Conservation (phyloP, 2,888 invertebrate species). For the Laspeyria flexula region DNA sequence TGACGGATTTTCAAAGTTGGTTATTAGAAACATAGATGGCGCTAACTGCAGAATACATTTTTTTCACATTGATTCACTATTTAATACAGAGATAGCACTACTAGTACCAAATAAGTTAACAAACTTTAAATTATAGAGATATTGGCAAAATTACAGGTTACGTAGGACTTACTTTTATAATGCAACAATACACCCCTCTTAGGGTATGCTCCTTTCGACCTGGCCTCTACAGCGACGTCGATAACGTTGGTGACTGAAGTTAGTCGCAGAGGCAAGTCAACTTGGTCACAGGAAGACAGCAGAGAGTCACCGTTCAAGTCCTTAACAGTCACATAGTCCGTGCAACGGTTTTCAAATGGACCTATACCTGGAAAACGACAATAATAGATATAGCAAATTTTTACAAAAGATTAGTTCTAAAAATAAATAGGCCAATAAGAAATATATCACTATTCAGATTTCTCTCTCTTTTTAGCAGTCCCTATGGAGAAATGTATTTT, state of each 20-base stretch:
- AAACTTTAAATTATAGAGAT: too few relatives aligned
- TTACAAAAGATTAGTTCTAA: too few relatives aligned
- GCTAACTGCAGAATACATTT: slow-evolving; percentile 2
- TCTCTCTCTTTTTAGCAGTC: too few relatives aligned
- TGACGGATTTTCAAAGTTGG: not conserved
- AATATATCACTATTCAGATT: too few relatives aligned
- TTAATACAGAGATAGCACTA: too few relatives aligned
- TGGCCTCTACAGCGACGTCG: slow-evolving; percentile 76
- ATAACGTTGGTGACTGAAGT: slow-evolving; percentile 78
- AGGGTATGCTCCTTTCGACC: slow-evolving; percentile 83
- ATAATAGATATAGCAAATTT: too few relatives aligned
- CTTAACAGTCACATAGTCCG: slow-evolving; percentile 80
- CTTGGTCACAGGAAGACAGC: slow-evolving; percentile 84
- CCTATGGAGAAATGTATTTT: too few relatives aligned
- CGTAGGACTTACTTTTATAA: slow-evolving; percentile 84
- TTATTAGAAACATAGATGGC: slow-evolving; percentile 37
- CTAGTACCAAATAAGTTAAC: too few relatives aligned
- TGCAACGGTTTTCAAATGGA: slow-evolving; percentile 80
- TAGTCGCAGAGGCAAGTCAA: slow-evolving; percentile 79
- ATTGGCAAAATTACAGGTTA: too few relatives aligned
- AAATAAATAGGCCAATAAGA: too few relatives aligned
- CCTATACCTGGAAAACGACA: slow-evolving; percentile 80
- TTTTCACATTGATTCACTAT: too few relatives aligned
- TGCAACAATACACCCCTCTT: slow-evolving; percentile 88
- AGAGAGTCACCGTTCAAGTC: slow-evolving; percentile 80